Evolutionary conservation across 2,888 invertebrate genomes (phyloP), one percentile per base, ranked within the genome.

Genomic region (Antheraea yamamai): DNA sequence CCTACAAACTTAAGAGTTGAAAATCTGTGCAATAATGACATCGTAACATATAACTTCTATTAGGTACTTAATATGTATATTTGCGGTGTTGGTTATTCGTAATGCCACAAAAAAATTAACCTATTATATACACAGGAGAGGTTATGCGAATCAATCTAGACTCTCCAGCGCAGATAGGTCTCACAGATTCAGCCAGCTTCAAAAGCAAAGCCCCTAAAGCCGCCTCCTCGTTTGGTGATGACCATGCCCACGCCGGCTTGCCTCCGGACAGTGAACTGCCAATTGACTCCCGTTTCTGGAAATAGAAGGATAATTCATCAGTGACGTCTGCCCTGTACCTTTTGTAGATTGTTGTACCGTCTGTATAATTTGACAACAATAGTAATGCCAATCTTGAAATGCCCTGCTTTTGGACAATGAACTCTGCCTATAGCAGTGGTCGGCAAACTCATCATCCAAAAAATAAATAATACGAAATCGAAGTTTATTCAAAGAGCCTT

Each of bases 61-160:
- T 12, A n/a, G n/a, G n/a, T n/a, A 12, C 47, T 47, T 47, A 39
- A 39, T 39, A 39, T 39, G 39, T 39, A 39, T 39, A 39, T 8
- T 39, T 39, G 10, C 1, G 8, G 8, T 10, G 8, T 6, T 47
- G 47, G 1, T 47, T 47, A 10, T 47, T 8, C 8, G 10, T 1
- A 64, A 26, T 0, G 16, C 4, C 4, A 66, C 3, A 30, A 66
- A 14, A 39, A 70, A 68, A 75, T 78, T 76, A 26, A 92, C 93
- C 93, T 14, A 93, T 80, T 47, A 85, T 87, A 74, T 92, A 92
- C 1, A 92, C 88, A 0, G 93, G 93, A 2, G 91, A 89, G 23
- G 77, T 47, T 14, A 92, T 77, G 3, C 87, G 78, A 77, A 93
- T 77, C 39, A 93, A 82, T 3, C 93, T 77, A 7, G 93, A 90